Base-by-base conservation (phyloP, 2,113 vertebrate genomes). In the Ibidorhyncha struthersii region DNA sequence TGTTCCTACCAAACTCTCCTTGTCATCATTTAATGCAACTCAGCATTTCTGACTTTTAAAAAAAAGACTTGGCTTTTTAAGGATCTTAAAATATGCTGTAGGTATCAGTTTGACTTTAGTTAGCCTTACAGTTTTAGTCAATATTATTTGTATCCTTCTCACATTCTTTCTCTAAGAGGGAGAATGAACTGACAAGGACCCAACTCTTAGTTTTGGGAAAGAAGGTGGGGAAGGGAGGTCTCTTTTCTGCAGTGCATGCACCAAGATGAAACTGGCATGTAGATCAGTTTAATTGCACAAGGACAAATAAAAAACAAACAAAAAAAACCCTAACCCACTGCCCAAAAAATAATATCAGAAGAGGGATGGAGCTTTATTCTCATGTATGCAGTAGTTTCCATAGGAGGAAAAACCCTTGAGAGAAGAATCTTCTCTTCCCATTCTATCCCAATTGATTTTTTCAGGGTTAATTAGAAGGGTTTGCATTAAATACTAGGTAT, bases 401-500 rank as follows among this genome's bases (percentile, higher is more conserved):
- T 19, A 29, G 16, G 6, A 92, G n/a, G 16, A 67, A 80, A 92
- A 82, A 12, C 2, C 12, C 17, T 72, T 62, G 49, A 66, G 62
- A 91, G 11, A 12, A 63, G 23, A 83, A 20, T 47, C 10, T 79
- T 88, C 9, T 27, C 13, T 65, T 91, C 43, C 15, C 6, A 84
- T 56, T 17, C 26, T 41, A 41, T 58, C 8, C 4, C 8, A 65
- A 56, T 55, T 91, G 49, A 92, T 85, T 96, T 61, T 89, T 91
- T 40, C 67, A 32, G 30, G 45, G 40, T 76, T 97, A 94, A 90
- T 95, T 95, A 86, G 65, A 89, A 83, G 18, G 2, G 8, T 88
- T 91, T 94, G 18, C 47, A 80, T 93, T 96, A 79, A 91, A 89
- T 76, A 82, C n/a, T 56, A 82, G 19, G 9, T 82, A 96, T 93